These are phyloP conservation scores for Amphipyra tragopoginis DNA, from an alignment of 2,888 invertebrate genomes.

Conservation along the genomic window DNA sequence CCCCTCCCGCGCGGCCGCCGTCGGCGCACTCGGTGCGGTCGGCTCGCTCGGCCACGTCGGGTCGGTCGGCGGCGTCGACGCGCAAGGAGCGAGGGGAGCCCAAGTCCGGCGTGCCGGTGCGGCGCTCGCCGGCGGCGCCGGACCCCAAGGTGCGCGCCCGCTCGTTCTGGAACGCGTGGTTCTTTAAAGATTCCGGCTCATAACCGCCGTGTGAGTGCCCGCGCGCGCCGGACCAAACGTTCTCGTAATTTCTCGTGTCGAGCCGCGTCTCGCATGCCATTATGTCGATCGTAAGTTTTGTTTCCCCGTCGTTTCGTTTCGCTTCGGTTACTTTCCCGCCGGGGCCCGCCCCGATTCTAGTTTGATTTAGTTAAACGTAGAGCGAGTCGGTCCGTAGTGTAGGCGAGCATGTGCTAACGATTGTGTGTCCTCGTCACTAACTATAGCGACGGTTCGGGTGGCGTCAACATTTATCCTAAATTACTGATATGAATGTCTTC, in stretches of 20 bases:
- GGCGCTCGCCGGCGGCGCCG: slow-evolving; percentile 76
- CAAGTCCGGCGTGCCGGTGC: slow-evolving; percentile 67
- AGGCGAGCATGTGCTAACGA: slow-evolving; percentile 67
- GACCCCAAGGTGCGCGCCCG: slow-evolving; percentile 93
- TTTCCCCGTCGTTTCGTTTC: slow-evolving; percentile 62
- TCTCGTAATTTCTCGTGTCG: slow-evolving; percentile 58
- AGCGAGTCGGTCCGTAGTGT: slow-evolving; percentile 65
- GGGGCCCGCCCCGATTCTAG: slow-evolving; percentile 51
- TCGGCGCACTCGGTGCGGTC: slow-evolving; percentile 72
- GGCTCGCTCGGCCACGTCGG: slow-evolving; percentile 58
- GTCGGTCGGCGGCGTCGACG: slow-evolving; percentile 70
- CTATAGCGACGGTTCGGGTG: slow-evolving; percentile 60
- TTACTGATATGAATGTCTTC: slow-evolving; percentile 19
- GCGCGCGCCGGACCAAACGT: slow-evolving; percentile 55
- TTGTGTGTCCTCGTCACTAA: slow-evolving; percentile 66
- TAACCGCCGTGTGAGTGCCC: slow-evolving; percentile 56
- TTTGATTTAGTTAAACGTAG: slow-evolving; percentile 60
- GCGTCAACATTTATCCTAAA: slow-evolving; percentile 55
- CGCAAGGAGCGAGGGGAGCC: slow-evolving; percentile 71
- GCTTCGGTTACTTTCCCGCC: slow-evolving; percentile 57
- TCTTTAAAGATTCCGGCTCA: slow-evolving; percentile 87
- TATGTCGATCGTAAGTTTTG: slow-evolving; percentile 89
- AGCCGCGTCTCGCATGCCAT: slow-evolving; percentile 79
- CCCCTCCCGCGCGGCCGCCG: slow-evolving; percentile 70
- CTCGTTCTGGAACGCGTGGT: slow-evolving; percentile 91